phyloP scores from a whole-genome alignment of 1,140 invertebrate genomes.

The Drosophila bocqueti region DNA sequence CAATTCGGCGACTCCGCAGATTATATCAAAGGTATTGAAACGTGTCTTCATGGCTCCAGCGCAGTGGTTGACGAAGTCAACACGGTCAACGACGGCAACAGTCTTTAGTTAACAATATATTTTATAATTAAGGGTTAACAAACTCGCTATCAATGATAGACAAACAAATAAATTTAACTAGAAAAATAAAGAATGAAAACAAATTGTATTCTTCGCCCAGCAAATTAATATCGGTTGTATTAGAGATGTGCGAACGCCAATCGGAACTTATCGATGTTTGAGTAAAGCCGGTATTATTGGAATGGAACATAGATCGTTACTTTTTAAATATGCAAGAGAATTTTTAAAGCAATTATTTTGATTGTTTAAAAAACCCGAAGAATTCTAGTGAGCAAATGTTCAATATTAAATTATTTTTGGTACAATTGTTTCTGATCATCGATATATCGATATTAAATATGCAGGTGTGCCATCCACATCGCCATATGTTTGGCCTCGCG shows the following conservation, averaged over 20 bases:
- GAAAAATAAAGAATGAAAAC: slow-evolving; percentile 15
- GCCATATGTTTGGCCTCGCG: slow-evolving; percentile 3
- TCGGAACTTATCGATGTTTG: neutral
- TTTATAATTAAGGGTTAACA: slow-evolving; percentile 8
- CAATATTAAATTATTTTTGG: neutral
- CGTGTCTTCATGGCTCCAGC: slow-evolving; percentile 91
- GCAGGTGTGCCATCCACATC: neutral
- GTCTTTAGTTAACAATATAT: neutral
- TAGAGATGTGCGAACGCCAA: slow-evolving; percentile 5
- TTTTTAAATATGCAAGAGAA: too few relatives aligned
- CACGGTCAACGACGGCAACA: neutral
- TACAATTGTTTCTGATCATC: neutral
- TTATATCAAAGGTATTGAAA: slow-evolving; percentile 96
- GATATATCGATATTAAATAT: neutral
- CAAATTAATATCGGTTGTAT: slow-evolving; percentile 17
- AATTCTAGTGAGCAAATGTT: too few relatives aligned
- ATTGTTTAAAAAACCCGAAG: too few relatives aligned
- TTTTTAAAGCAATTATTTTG: neutral
- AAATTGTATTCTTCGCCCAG: slow-evolving; percentile 25
- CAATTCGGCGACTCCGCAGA: slow-evolving; percentile 93
- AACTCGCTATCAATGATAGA: slow-evolving; percentile 20
- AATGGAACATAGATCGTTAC: neutral
- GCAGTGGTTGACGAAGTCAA: slow-evolving; percentile 17
- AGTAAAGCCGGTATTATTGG: neutral
- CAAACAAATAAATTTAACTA: slow-evolving; percentile 9